phyloP scores from a whole-genome alignment of 2,113 vertebrate genomes.

The Podiceps cristatus region DNA sequence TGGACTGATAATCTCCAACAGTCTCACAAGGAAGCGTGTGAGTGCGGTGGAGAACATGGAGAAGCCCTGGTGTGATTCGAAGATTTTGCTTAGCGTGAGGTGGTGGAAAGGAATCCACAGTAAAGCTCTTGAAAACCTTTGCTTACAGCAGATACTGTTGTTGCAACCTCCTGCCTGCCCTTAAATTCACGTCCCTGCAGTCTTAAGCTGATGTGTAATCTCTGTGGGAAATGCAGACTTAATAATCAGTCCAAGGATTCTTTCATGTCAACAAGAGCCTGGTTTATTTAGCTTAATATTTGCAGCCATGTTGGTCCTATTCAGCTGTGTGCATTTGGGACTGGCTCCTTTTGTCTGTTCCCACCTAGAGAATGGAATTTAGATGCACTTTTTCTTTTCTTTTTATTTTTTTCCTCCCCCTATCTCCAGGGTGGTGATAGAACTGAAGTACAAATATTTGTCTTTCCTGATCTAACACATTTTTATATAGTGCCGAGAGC shows the following conservation, averaged over 20 bases:
- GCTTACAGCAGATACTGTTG: not conserved
- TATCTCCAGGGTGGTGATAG: not conserved
- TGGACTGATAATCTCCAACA: not conserved
- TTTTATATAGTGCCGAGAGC: not conserved
- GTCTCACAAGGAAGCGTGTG: not conserved
- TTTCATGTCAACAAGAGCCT: not conserved
- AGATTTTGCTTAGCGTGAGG: not conserved
- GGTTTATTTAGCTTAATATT: not conserved
- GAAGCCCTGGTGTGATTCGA: not conserved
- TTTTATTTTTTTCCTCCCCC: not conserved
- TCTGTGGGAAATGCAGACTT: constrained; percentile 5
- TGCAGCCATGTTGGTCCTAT: not conserved
- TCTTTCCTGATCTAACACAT: constrained; percentile 29
- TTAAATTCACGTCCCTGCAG: not conserved
- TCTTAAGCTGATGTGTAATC: not conserved
- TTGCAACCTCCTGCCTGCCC: not conserved
- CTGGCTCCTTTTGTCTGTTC: not conserved
- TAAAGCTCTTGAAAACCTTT: not conserved
- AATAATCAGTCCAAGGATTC: not conserved
- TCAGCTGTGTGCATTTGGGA: not conserved
- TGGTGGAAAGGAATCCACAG: not conserved
- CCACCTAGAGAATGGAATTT: not conserved
- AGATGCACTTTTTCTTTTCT: not conserved
- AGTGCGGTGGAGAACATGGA: fast-evolving
- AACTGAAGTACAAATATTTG: constrained; percentile 59